phyloP scores from a whole-genome alignment of 2,888 invertebrate species.

The Leptopilina myrica region DNA sequence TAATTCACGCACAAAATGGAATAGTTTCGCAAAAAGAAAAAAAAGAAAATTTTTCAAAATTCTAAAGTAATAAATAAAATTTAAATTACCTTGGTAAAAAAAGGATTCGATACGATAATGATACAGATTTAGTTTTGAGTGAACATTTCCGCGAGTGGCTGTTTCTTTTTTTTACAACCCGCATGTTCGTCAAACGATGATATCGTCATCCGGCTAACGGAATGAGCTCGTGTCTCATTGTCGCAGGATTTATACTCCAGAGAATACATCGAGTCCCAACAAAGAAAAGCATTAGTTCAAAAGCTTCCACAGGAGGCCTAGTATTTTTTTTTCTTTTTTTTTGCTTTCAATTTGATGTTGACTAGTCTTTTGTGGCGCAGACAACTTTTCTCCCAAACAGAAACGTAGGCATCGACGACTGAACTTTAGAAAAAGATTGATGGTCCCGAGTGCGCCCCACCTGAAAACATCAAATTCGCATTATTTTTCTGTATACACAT shows the following conservation, averaged over 20 bases:
- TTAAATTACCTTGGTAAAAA: too few relatives aligned
- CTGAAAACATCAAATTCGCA: not conserved
- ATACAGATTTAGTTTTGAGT: slow-evolving; percentile 15
- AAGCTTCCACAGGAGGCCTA: slow-evolving; percentile 16
- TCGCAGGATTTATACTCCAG: slow-evolving; percentile 19
- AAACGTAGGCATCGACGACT: not conserved
- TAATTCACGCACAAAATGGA: too few relatives aligned
- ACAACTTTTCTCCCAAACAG: not conserved
- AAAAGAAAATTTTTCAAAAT: too few relatives aligned
- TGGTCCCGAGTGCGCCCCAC: slow-evolving; percentile 5
- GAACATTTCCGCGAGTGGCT: slow-evolving; percentile 5
- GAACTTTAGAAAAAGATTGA: slow-evolving; percentile 12
- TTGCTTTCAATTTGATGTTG: slow-evolving; percentile 24
- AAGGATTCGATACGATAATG: too few relatives aligned
- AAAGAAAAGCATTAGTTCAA: slow-evolving; percentile 37
- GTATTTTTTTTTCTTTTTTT: not conserved
- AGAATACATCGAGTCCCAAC: slow-evolving; percentile 22
- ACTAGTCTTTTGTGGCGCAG: slow-evolving; percentile 14
- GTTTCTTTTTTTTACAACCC: not conserved
- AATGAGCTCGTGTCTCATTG: slow-evolving; percentile 35
- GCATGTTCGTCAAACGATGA: slow-evolving; percentile 28
- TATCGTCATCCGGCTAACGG: slow-evolving; percentile 39
- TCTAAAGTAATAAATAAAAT: too few relatives aligned
- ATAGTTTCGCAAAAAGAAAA: too few relatives aligned
- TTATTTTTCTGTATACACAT: not conserved